phyloP scores from a whole-genome alignment of 1,140 invertebrate species.

The Diploscapter pachys region DNA sequence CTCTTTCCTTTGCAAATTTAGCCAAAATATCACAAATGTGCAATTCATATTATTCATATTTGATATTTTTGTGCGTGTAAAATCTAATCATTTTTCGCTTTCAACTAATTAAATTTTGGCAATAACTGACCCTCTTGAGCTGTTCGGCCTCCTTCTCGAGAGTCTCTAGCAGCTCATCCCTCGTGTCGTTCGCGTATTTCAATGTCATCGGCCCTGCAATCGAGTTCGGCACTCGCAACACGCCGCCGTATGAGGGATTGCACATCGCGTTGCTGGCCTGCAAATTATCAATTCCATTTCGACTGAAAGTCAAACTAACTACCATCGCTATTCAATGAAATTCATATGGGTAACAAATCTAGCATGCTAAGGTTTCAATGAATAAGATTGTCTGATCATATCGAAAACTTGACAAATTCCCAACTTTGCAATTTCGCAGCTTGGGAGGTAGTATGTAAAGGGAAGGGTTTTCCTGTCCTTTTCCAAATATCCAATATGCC shows the following conservation, averaged over 20 bases:
- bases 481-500: too few species aligned
- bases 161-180: background rate
- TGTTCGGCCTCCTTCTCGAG: constrained; percentile 7
- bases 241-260: background rate
- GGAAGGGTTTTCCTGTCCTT: too few species aligned
- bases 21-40: too few species aligned
- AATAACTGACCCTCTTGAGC: background rate
- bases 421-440: too few species aligned
- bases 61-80: background rate
- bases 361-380: too few species aligned
- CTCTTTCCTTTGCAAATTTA: too few species aligned
- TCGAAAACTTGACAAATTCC: too few species aligned
- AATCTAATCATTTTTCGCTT: background rate
- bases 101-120: too few species aligned
- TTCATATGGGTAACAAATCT: background rate
- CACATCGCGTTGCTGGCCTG: background rate
- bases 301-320: background rate
- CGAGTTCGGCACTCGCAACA: background rate
- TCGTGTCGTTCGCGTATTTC: background rate
- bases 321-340: background rate
- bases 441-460: too few species aligned
- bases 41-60: background rate
- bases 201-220: constrained; percentile 1
- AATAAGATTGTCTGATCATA: too few species aligned
- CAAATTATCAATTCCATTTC: background rate